Base-by-base conservation (phyloP, 2,797 vertebrate genomes). In the Coregonus suidteri region DNA sequence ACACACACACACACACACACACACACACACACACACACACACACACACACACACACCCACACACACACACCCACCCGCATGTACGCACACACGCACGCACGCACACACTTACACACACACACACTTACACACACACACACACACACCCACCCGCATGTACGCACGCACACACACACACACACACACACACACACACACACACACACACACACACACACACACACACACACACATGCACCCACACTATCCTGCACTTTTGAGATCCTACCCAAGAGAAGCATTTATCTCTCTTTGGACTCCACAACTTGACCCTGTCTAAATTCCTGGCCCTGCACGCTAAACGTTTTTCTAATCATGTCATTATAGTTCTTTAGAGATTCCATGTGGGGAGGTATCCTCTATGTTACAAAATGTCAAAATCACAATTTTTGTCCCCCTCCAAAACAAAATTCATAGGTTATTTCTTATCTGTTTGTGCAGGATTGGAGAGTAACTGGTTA, bases 271-370 rank as follows among this genome's bases (percentile, higher is more conserved):
- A 71, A 75, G 71, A 85, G 80, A 78, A 76, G 75, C 68, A 79
- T 87, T 89, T 79, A 82, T 82, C 83, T 83, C 77, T 85, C 83
- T 90, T 87, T 88, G 71, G 85, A 90, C 90, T 89, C 86, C 88
- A 89, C 77, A 80, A 82, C 79, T 81, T 86, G 86, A 83, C 86
- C 82, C 85, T 79, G 81, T 79, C 83, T 78, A 67, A 80, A 82
- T 84, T 83, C 75, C 65, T 80, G 73, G 82, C 82, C 82, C 68
- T 71, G 88, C 88, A 85, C 88, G 62, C 20, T 35, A n/a, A 59
- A 35, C 30, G 30, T 73, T 9, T 7, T 59, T 18, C 30, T 16
- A 31, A 73, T 73, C n/a, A 54, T 31, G n/a, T 53, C 14, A 35
- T 54, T 35, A 35, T 30, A 25, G 41, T 71, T n/a, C 20, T 25